Percentiles rank a stretch among this genome's conserved stretches.
phyloP scores from a whole-genome alignment of 1,140 invertebrate genomes.

The honey bee (Apis mellifera) region Amel_HAv3.1 CM009931.2:11536001-11536500 shows the following conservation, averaged over 20 bases:
- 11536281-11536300: conserved; percentile 84
- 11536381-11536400: conserved; percentile 81
- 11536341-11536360: conserved; percentile 84
- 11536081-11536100: background rate
- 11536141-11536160: background rate
- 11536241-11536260: conserved; percentile 87
- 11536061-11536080: background rate
- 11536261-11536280: conserved; percentile 85
- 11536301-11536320: conserved; percentile 85
- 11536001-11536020: conserved; percentile 84
- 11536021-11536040: conserved; percentile 85
- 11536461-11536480: conserved; percentile 57
- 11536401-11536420: conserved; percentile 72
- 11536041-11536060: conserved; percentile 82
- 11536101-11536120: background rate
- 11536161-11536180: background rate
- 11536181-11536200: background rate
- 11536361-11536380: conserved; percentile 85
- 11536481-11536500: conserved; percentile 62
- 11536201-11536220: conserved; percentile 73
- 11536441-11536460: conserved; percentile 70
- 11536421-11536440: conserved; percentile 70
- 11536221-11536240: conserved; percentile 86
- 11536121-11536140: background rate
- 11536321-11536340: conserved; percentile 86